phyloP scores from a whole-genome alignment of 2,113 vertebrate genomes.

The Fulmarus glacialis region DNA sequence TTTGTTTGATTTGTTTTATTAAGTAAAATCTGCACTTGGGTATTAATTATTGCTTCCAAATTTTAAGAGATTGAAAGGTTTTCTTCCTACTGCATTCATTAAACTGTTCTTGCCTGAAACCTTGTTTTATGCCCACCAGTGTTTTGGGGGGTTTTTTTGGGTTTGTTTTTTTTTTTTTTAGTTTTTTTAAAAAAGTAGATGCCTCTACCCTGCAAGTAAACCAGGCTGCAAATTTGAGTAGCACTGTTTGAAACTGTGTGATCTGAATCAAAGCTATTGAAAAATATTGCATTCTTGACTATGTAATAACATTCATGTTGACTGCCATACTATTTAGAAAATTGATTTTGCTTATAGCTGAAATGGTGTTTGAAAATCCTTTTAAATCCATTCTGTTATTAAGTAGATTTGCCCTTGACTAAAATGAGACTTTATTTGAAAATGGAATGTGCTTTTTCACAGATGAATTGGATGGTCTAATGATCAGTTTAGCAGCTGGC shows the following conservation, averaged over 20 bases:
- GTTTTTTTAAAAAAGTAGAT: neutral
- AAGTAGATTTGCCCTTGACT: conserved; percentile 39
- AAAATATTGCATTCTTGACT: neutral
- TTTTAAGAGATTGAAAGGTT: neutral
- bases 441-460: neutral
- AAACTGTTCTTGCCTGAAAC: neutral
- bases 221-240: neutral
- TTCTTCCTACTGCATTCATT: neutral
- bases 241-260: neutral
- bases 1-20: neutral
- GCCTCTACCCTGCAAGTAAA: neutral
- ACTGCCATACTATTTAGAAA: neutral
- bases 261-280: neutral
- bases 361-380: neutral
- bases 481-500: neutral
- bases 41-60: neutral
- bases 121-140: neutral
- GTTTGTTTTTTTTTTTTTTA: neutral
- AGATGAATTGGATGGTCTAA: neutral
- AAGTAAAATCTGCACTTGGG: neutral
- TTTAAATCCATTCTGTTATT: neutral
- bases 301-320: neutral
- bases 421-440: neutral
- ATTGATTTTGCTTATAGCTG: neutral
- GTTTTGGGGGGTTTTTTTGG: neutral